phyloP scores from a whole-genome alignment of 2,797 vertebrate genomes.

The Pseudotriccus pelzelni region DNA sequence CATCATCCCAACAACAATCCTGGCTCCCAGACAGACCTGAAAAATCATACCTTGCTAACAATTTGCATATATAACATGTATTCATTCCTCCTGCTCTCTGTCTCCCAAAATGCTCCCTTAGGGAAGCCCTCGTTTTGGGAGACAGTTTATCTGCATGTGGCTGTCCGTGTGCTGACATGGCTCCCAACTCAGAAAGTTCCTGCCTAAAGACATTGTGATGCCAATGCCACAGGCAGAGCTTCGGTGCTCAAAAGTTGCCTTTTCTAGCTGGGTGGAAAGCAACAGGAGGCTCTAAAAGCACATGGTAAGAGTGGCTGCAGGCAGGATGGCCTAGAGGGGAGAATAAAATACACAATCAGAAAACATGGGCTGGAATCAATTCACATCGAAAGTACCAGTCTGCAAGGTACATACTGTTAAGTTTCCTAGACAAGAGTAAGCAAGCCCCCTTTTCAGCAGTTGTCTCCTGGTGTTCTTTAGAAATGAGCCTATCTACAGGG shows the following conservation, averaged over 20 bases:
- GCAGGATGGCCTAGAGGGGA: neutral
- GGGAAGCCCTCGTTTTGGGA: neutral
- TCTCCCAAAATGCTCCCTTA: neutral
- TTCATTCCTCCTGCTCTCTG: neutral
- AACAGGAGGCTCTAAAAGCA: neutral
- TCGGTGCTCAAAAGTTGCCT: neutral
- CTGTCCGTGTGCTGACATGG: neutral
- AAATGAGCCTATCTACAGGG: neutral
- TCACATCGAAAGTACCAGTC: neutral
- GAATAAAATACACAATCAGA: neutral
- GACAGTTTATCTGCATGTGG: neutral
- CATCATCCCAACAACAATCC: neutral
- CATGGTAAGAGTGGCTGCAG: neutral
- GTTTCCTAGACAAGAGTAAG: neutral
- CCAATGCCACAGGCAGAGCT: neutral
- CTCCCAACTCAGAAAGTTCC: neutral
- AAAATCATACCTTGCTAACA: neutral
- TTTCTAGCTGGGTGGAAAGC: neutral
- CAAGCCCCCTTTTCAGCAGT: neutral
- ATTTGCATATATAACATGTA: fast-evolving
- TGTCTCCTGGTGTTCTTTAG: neutral
- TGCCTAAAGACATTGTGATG: neutral
- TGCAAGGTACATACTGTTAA: fast-evolving
- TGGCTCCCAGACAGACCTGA: neutral
- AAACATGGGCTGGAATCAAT: neutral